Base-by-base conservation (phyloP, 2,888 invertebrate genomes). In the Ethmia dodecea region DNA sequence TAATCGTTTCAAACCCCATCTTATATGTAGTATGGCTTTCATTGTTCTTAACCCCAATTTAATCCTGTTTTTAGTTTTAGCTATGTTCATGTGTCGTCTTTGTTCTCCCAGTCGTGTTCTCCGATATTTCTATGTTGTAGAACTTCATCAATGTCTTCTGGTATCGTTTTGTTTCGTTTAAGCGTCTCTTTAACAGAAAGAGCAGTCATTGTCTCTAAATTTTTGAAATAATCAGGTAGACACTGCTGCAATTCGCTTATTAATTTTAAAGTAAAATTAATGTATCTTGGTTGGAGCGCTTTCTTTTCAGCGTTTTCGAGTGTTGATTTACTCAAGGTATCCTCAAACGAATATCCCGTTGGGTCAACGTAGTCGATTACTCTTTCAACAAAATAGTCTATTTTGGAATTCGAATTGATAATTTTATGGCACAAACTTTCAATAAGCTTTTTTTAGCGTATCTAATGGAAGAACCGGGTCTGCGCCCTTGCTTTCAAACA, bases 401-500 rank as follows among this genome's bases (percentile, higher is more conserved):
- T n/a, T 28, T 15, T 3, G 28, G 28, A 28, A 28, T 28, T 28
- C 9, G 28, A 9, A 9, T 28, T 28, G 28, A 28, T 28, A 28
- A 28, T 14, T 28, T 13, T 28, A 28, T 14, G 28, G 10, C 28
- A 28, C 9, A 28, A 28, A 28, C 28, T 28, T 28, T 28, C 28
- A 28, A 28, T 28, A 9, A 28, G 28, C 9, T 9, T n/a, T 3
- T 28, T 28, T 28, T 9, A 28, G 28, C 28, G 15, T 14, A 28
- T 28, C 28, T 28, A 28, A 15, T 3, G 14, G 28, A 5, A 28
- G 28, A 14, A 28, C 28, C 15, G 28, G 28, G 9, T 28, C 28
- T 28, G 5, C 9, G 9, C 28, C 5, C 3, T 28, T 28, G 28
- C 14, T 9, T 28, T 28, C 28, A 28, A 28, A 28, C 14, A 28